Percentiles rank a stretch among this genome's conserved stretches.
These are phyloP conservation scores for Decapterus maruadsi DNA, from an alignment of 2,797 vertebrate species.

Conservation along the genomic window DNA sequence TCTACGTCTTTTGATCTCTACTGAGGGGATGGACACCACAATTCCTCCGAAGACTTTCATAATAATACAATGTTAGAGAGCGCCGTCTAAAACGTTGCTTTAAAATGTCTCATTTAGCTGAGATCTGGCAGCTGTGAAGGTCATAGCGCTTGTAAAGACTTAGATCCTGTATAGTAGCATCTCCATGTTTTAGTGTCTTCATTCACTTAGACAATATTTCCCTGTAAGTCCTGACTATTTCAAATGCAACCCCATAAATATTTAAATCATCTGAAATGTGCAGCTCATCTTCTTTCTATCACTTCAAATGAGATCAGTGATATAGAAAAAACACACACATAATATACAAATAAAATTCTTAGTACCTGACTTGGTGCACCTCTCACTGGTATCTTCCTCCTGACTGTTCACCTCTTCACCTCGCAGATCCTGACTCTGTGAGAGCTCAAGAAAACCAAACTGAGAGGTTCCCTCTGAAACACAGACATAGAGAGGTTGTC, in stretches of 20 bases:
- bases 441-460: constrained; percentile 91
- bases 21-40: not conserved
- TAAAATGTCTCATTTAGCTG: not conserved
- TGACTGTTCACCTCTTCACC: constrained; percentile 62
- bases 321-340: no score
- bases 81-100: not conserved
- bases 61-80: not conserved
- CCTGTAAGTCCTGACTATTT: not conserved
- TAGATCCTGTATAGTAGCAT: not conserved
- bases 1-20: no score
- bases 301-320: not conserved
- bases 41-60: no score
- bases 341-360: constrained; percentile 30
- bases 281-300: not conserved
- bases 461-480: constrained; percentile 88
- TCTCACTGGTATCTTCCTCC: constrained; percentile 58
- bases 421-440: constrained; percentile 91
- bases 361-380: constrained; percentile 36
- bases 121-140: not conserved
- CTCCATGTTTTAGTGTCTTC: not conserved
- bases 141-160: not conserved
- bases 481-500: not conserved
- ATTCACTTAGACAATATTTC: not conserved
- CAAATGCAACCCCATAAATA: not conserved
- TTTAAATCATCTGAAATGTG: not conserved